Percentiles rank a stretch among this genome's conserved stretches.
Evolutionary conservation across 2,113 vertebrate genomes (phyloP).

Genomic region (Urocolius indicus): DNA sequence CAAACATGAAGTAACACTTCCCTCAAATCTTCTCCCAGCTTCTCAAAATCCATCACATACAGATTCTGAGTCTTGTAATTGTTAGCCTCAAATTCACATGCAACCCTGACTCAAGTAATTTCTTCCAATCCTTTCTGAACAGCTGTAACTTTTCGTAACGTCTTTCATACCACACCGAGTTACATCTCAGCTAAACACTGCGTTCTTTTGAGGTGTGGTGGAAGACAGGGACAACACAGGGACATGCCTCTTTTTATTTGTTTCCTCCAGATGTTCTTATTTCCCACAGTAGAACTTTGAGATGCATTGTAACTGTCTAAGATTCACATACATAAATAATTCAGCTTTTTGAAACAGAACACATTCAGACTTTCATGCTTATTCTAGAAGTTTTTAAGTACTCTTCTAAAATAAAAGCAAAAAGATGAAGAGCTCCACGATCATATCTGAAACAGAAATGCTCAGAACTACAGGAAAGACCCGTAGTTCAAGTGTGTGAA

Average conservation of each 20-base stretch:
- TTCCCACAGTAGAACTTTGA: not conserved
- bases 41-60: not conserved
- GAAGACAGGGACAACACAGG: not conserved
- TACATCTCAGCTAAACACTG: not conserved
- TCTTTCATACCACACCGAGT: not conserved
- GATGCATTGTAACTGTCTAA: not conserved
- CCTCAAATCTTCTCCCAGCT: not conserved
- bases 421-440: not conserved
- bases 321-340: not conserved
- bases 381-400: not conserved
- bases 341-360: not conserved
- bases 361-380: not conserved
- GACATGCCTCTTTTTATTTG: not conserved
- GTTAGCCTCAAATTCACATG: not conserved
- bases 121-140: not conserved
- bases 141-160: not conserved
- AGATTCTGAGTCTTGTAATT: not conserved
- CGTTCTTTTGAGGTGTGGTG: fast-evolving
- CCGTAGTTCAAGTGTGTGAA: not conserved
- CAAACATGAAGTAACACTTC: not conserved
- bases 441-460: not conserved
- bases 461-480: not conserved
- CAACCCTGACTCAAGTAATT: not conserved
- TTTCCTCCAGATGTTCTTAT: not conserved
- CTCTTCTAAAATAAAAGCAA: not conserved